A percentile compares a stretch with the other conserved stretches of the same genome.
Conservation (phyloP, 2,797 vertebrate genomes). For the Microtus agrestis region DNA sequence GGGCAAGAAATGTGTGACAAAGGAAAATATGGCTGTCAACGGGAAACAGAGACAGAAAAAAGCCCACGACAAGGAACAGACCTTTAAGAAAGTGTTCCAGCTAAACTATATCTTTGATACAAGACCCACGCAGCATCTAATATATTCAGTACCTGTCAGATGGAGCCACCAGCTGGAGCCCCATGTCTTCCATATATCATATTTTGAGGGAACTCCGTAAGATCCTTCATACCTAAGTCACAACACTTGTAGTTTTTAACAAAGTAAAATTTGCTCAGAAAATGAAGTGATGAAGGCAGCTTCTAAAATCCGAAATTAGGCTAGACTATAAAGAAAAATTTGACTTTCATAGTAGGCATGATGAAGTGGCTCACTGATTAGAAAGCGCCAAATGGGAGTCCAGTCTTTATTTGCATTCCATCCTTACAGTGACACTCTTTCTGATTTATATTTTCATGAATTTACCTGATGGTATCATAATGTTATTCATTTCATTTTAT, state of each 20-base stretch:
- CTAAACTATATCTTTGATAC: background rate
- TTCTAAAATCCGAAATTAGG: conserved; percentile 42
- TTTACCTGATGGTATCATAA: conserved; percentile 82
- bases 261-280: background rate
- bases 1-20: background rate
- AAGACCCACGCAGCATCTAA: background rate
- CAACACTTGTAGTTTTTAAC: background rate
- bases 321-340: background rate
- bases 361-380: background rate
- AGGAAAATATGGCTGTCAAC: background rate
- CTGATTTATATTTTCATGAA: conserved; percentile 78
- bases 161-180: background rate
- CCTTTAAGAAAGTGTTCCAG: background rate
- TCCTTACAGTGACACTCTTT: conserved; percentile 32
- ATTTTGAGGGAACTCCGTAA: background rate
- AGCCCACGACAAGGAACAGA: fast-evolving
- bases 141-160: background rate
- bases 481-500: conserved; percentile 81
- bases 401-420: conserved; percentile 7
- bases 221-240: background rate
- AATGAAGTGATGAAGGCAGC: background rate
- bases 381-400: background rate
- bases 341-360: background rate
- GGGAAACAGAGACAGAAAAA: background rate
- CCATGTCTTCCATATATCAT: background rate